phyloP scores from a whole-genome alignment of 37 sponge, comb jelly and placozoan species.

The Trichoplax adhaerens region DNA sequence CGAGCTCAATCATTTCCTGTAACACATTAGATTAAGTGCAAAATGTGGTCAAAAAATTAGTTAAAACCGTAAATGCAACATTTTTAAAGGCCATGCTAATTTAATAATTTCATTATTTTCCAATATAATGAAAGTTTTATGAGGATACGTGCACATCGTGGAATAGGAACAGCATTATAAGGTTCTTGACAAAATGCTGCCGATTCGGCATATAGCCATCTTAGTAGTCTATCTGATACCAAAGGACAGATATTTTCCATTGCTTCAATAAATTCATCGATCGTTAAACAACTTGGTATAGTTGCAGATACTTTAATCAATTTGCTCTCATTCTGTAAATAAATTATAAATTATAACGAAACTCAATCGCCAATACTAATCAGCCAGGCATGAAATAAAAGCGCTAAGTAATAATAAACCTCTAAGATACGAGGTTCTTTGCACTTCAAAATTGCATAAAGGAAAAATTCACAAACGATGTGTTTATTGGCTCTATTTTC shows the following conservation, averaged over 20 bases:
- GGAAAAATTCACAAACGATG: conserved; percentile 22
- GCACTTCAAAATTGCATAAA: conserved; percentile 19
- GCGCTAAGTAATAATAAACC: conserved; percentile 9
- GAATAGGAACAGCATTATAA: conserved; percentile 6
- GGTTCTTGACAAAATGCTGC: conserved; percentile 9
- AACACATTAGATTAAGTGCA: no score
- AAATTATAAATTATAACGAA: background rate
- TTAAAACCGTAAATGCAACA: background rate
- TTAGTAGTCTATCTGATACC: conserved; percentile 18
- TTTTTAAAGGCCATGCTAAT: background rate
- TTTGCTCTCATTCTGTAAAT: conserved; percentile 19
- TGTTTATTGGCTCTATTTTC: conserved; percentile 12
- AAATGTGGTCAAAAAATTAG: no score
- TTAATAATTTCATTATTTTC: no score
- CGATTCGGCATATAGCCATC: conserved; percentile 24
- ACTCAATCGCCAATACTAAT: background rate
- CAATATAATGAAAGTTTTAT: background rate
- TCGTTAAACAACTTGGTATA: conserved; percentile 20
- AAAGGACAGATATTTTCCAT: conserved; percentile 17
- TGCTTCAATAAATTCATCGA: conserved; percentile 48
- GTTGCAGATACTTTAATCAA: conserved; percentile 13
- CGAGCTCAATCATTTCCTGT: no score
- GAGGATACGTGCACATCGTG: conserved; percentile 37
- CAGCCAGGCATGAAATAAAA: background rate
- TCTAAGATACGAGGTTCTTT: conserved; percentile 34